phyloP scores from a whole-genome alignment of 2,888 invertebrate genomes.

The Nasonovia ribisnigri region DNA sequence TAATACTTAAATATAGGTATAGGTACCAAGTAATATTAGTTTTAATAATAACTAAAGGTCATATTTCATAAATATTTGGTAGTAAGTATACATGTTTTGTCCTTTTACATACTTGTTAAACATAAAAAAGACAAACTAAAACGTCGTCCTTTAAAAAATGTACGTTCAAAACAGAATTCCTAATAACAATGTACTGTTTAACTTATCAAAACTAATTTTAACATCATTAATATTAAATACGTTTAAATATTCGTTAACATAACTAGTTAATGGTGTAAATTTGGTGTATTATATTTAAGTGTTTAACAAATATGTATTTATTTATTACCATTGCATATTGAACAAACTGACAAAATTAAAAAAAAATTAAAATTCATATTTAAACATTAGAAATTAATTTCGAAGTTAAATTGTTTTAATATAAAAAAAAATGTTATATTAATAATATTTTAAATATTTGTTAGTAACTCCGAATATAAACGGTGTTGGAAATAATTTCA shows the following conservation, averaged over 20 bases:
- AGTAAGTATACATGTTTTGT: neutral
- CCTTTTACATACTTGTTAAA: neutral
- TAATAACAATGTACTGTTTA: neutral
- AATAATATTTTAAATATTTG: neutral
- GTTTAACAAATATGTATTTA: neutral
- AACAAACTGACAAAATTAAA: neutral
- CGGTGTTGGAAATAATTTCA: neutral
- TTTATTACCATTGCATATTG: neutral
- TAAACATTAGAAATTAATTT: neutral
- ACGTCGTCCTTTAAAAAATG: neutral
- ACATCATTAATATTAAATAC: neutral
- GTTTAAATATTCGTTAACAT: neutral
- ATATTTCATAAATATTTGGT: neutral
- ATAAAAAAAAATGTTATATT: neutral
- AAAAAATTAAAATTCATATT: constrained; percentile 1
- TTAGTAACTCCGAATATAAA: neutral
- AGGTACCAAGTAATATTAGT: neutral
- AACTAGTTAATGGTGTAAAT: neutral
- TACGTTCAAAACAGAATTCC: constrained; percentile 2
- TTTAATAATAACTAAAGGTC: neutral
- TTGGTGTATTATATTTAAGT: neutral
- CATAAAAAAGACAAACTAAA: neutral
- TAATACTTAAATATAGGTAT: no score
- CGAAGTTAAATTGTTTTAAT: neutral
- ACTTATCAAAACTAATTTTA: neutral